phyloP scores from a whole-genome alignment of 1,140 invertebrate species.

The Macrobrachium rosenbergii region DNA sequence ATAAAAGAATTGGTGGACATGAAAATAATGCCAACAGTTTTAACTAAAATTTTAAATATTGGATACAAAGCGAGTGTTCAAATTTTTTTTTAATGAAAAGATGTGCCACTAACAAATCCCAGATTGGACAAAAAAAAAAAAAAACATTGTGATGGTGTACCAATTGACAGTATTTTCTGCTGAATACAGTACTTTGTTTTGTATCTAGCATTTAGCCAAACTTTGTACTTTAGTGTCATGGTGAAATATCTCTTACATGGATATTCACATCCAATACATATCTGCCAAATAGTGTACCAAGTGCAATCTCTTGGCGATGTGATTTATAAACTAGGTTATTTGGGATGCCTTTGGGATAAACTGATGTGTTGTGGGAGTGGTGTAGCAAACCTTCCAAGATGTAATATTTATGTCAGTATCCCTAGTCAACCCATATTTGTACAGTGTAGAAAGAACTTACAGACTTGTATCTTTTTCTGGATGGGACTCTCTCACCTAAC shows the following conservation, averaged over 20 bases:
- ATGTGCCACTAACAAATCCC: slow-evolving; percentile 55
- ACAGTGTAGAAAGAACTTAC: slow-evolving; percentile 63
- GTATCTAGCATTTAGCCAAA: slow-evolving; percentile 61
- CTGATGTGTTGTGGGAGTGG: slow-evolving; percentile 27
- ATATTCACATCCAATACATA: slow-evolving; percentile 53
- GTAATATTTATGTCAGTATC: slow-evolving; percentile 46
- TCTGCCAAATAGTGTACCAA: slow-evolving; percentile 63
- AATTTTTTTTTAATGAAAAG: slow-evolving; percentile 21
- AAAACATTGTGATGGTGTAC: slow-evolving; percentile 54
- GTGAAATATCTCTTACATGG: slow-evolving; percentile 26
- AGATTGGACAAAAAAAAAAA: slow-evolving; percentile 31
- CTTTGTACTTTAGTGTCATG: slow-evolving; percentile 62
- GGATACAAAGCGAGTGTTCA: slow-evolving; percentile 60
- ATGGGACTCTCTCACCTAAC: slow-evolving; percentile 63
- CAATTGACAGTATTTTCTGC: slow-evolving; percentile 61
- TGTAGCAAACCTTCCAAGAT: slow-evolving; percentile 28
- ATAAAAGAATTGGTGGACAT: too few species aligned
- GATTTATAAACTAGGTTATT: slow-evolving; percentile 53
- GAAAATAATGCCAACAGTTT: slow-evolving; percentile 6
- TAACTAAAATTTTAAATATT: slow-evolving; percentile 17
- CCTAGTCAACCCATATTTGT: slow-evolving; percentile 46
- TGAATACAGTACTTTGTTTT: slow-evolving; percentile 57
- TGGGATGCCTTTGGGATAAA: slow-evolving; percentile 26
- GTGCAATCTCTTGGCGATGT: slow-evolving; percentile 63
- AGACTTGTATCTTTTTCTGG: slow-evolving; percentile 60